Percentiles rank a stretch among this genome's conserved stretches.
phyloP scores from a whole-genome alignment of 1,140 invertebrate genomes.

The Zophobas morio region DNA sequence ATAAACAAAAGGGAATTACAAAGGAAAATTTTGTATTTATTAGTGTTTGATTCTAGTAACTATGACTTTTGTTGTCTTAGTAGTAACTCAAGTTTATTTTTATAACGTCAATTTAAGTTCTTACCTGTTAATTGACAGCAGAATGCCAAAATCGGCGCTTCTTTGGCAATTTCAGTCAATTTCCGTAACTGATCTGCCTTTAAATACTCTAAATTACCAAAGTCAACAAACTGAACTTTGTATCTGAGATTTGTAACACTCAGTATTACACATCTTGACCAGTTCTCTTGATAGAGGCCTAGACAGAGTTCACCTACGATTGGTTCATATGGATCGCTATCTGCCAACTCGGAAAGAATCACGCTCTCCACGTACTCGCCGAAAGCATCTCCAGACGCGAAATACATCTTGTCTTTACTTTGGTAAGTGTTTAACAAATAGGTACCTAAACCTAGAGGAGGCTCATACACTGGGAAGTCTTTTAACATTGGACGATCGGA shows the following conservation, averaged over 20 bases:
- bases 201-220: conserved; percentile 35
- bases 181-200: conserved; percentile 39
- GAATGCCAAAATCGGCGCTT: conserved; percentile 52
- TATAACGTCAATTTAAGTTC: background rate
- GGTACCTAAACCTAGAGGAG: no score
- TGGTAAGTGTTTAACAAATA: no score
- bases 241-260: conserved; percentile 11
- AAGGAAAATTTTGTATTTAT: no score
- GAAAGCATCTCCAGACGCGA: no score
- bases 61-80: no score
- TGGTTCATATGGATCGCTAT: conserved; percentile 46
- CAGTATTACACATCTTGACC: conserved; percentile 49
- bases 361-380: conserved; percentile 1
- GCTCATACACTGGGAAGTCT: no score
- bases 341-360: conserved; percentile 17
- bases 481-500: no score
- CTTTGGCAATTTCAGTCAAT: conserved; percentile 31
- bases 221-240: conserved; percentile 47
- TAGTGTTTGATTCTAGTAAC: no score
- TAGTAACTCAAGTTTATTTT: no score
- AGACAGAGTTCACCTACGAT: conserved; percentile 46
- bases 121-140: conserved; percentile 41
- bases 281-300: conserved; percentile 44
- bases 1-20: no score
- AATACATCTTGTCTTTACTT: no score